Evolutionary conservation across 37 sponge, comb jelly and placozoan species (phyloP).

Genomic region (Spongilla lacustris): DNA sequence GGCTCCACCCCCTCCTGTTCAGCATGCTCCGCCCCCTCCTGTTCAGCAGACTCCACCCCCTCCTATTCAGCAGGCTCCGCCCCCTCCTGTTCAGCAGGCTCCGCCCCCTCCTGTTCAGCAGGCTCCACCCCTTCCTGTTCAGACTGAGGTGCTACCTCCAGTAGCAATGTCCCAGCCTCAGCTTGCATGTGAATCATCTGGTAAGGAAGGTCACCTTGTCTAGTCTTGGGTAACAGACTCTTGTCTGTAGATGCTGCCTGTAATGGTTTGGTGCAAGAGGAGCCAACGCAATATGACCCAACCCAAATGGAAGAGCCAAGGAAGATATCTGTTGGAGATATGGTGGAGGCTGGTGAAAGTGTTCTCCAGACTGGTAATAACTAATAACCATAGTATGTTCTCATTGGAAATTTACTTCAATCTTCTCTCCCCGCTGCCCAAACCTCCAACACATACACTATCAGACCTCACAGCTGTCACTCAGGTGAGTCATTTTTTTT

Average conservation of each 20-base stretch:
- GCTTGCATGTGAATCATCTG: not conserved
- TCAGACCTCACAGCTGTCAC: too few relatives aligned
- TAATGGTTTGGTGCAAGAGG: not conserved
- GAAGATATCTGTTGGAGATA: not conserved
- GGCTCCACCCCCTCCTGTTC: slow-evolving; percentile 8
- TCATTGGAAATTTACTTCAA: not conserved
- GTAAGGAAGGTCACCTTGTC: too few relatives aligned
- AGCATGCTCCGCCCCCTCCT: not conserved
- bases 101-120: slow-evolving; percentile 5
- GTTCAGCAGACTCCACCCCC: not conserved
- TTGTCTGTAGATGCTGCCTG: not conserved
- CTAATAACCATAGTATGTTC: not conserved
- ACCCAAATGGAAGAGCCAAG: not conserved
- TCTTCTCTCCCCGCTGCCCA: not conserved
- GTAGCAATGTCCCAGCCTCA: not conserved
- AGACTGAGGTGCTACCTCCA: not conserved
- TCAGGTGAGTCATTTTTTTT: too few relatives aligned
- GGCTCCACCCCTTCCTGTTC: not conserved
- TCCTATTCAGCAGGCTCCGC: slow-evolving; percentile 7
- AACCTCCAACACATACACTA: not conserved
- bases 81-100: slow-evolving; percentile 8
- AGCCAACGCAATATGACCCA: not conserved
- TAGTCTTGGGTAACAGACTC: too few relatives aligned
- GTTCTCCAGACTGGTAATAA: not conserved
- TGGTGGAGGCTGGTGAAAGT: not conserved